Conservation (phyloP, 2,797 vertebrate genomes). For the Lutjanus campechanus region DNA sequence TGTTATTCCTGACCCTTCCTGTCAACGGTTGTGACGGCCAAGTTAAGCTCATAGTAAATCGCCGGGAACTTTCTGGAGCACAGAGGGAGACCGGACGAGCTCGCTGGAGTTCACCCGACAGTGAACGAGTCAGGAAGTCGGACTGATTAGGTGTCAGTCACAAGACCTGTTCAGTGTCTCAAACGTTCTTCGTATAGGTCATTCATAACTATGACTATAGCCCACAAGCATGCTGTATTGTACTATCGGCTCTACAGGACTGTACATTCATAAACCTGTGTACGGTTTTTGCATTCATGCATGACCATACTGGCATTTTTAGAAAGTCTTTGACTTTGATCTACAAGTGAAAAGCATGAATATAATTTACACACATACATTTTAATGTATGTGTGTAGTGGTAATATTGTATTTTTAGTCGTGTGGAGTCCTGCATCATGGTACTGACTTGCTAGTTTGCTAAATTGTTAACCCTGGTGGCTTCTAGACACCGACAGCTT, state of each 20-base stretch:
- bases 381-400: no score
- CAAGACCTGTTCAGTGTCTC: background rate
- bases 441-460: no score
- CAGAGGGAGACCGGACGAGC: conserved; percentile 1
- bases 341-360: no score
- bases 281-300: background rate
- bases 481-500: no score
- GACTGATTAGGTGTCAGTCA: background rate
- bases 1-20: conserved; percentile 43
- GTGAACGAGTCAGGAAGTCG: background rate
- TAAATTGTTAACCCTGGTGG: no score
- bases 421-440: no score
- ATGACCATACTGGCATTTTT: no score
- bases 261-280: background rate
- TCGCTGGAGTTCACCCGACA: background rate
- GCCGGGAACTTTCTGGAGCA: conserved; percentile 20
- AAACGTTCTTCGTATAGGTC: background rate
- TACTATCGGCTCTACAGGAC: accelerated
- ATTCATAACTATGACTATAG: background rate
- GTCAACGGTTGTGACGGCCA: conserved; percentile 20
- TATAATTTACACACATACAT: no score
- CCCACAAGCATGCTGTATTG: background rate
- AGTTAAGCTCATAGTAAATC: conserved; percentile 20
- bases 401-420: no score
- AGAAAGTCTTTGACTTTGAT: no score